These are phyloP conservation scores for Idris sp. DNA, from an alignment of 1,140 invertebrate species.

Conservation along the genomic window DNA sequence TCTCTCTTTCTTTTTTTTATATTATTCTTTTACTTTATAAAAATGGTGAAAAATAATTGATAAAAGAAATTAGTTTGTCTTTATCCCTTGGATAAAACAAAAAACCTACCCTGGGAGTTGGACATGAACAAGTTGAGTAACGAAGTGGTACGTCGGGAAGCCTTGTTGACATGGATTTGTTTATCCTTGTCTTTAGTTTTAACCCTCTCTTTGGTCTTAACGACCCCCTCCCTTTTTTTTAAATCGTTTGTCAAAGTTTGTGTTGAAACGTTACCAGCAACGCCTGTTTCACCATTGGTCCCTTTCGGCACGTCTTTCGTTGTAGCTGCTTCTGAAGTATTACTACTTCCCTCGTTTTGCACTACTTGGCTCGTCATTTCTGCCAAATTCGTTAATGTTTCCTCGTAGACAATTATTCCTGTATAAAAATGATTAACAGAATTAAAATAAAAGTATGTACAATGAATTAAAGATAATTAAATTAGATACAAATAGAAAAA, in stretches of 20 bases:
- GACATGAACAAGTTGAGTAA: slow-evolving; percentile 96
- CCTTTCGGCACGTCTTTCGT: slow-evolving; percentile 73
- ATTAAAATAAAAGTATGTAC: too few species aligned
- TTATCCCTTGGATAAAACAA: slow-evolving; percentile 41
- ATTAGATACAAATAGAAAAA: too few species aligned
- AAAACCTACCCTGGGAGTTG: slow-evolving; percentile 90
- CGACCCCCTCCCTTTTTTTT: slow-evolving; percentile 72
- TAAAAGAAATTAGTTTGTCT: not conserved
- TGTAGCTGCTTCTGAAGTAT: slow-evolving; percentile 56
- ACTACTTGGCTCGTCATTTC: slow-evolving; percentile 70
- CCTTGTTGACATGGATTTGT: slow-evolving; percentile 81
- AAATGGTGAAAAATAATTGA: too few species aligned
- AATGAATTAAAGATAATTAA: too few species aligned
- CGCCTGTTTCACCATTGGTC: slow-evolving; percentile 76
- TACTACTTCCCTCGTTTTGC: slow-evolving; percentile 59
- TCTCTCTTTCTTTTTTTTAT: too few species aligned
- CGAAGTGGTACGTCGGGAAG: slow-evolving; percentile 93
- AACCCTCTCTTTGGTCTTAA: slow-evolving; percentile 66
- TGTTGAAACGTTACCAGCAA: slow-evolving; percentile 75
- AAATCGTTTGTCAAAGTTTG: slow-evolving; percentile 74
- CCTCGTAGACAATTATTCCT: slow-evolving; percentile 78
- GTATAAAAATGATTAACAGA: slow-evolving; percentile 1
- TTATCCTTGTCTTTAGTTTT: slow-evolving; percentile 76
- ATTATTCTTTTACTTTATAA: too few species aligned
- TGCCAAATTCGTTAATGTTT: slow-evolving; percentile 78